These are phyloP conservation scores for Caranx melampygus DNA, from an alignment of 2,113 vertebrate genomes.

Conservation along the genomic window DNA sequence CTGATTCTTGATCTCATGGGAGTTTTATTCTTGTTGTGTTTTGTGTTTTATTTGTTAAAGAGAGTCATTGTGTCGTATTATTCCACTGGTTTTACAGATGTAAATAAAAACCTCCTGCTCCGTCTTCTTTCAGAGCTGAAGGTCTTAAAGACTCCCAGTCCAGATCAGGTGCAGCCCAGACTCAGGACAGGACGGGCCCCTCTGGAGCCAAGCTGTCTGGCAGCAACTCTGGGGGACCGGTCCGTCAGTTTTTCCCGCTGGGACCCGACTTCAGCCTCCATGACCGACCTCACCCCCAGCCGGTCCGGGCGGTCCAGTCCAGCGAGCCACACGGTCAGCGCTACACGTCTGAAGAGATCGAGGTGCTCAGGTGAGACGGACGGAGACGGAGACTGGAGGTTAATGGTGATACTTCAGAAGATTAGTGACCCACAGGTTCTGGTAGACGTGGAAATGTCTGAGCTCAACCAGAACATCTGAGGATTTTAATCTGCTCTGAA, in stretches of 20 bases:
- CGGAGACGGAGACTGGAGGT: too few species aligned
- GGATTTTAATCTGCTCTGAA: not conserved
- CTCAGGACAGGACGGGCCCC: slow-evolving; percentile 83
- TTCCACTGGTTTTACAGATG: not conserved
- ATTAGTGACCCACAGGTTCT: not conserved
- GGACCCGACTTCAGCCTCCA: slow-evolving; percentile 91
- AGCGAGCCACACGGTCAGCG: slow-evolving; percentile 91
- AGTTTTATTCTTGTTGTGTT: not conserved
- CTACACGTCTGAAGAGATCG: slow-evolving; percentile 95
- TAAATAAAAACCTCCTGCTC: too few species aligned
- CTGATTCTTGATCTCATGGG: not conserved
- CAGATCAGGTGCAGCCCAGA: slow-evolving; percentile 75
- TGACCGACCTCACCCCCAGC: slow-evolving; percentile 89
- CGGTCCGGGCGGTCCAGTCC: slow-evolving; percentile 88
- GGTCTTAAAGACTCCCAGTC: slow-evolving; percentile 91
- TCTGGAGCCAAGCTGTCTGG: slow-evolving; percentile 75
- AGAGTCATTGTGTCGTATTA: too few species aligned
- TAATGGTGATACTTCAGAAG: accelerated
- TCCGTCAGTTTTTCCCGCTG: slow-evolving; percentile 90
- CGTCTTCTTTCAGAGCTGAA: slow-evolving; percentile 88
- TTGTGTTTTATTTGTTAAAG: not conserved
- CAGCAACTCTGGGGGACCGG: slow-evolving; percentile 65
- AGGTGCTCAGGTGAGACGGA: slow-evolving; percentile 91
- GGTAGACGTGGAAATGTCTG: not conserved
- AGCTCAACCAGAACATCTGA: not conserved